These are phyloP conservation scores for Neopipo cinnamomea DNA, from an alignment of 2,113 vertebrate species.

Conservation along the genomic window DNA sequence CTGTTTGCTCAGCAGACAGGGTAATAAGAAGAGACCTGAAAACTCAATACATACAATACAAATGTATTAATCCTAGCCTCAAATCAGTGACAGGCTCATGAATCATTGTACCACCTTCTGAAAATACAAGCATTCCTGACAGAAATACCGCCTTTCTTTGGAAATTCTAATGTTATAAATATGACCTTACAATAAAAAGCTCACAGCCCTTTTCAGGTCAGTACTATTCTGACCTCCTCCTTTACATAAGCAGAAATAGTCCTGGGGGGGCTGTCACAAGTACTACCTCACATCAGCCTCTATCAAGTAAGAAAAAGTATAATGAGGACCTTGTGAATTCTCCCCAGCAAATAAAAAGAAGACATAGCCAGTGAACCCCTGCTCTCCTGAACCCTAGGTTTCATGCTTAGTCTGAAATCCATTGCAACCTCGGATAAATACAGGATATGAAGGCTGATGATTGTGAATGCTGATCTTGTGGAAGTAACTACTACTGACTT, in stretches of 20 bases:
- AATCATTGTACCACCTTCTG: background rate
- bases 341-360: background rate
- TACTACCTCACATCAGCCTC: background rate
- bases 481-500: background rate
- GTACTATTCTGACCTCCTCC: background rate
- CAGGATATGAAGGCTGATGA: background rate
- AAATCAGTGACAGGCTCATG: background rate
- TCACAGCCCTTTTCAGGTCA: background rate
- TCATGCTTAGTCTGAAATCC: background rate
- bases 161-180: background rate
- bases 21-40: background rate
- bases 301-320: background rate
- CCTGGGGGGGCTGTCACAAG: background rate
- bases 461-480: background rate
- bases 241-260: background rate
- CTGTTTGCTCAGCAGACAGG: background rate
- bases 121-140: background rate
- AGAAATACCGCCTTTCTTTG: background rate
- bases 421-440: background rate
- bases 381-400: background rate
- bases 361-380: background rate
- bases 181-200: background rate
- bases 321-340: background rate
- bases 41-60: background rate
- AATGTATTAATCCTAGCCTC: background rate